These are phyloP conservation scores for Andrena flavipes DNA, from an alignment of 2,888 invertebrate genomes.

Conservation along the genomic window DNA sequence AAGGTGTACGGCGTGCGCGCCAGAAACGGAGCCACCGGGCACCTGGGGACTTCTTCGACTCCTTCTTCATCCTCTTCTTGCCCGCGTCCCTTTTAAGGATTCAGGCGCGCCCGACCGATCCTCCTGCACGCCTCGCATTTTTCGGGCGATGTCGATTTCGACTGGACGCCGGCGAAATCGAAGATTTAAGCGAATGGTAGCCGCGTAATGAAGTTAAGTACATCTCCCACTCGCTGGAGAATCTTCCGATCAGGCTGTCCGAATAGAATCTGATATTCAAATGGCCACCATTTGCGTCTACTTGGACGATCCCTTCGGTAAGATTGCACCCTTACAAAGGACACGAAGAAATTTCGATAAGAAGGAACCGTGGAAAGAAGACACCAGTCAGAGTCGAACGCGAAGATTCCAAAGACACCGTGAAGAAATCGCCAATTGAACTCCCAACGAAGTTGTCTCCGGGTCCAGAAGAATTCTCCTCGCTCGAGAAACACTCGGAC, in stretches of 20 bases:
- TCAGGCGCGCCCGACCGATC: conserved; percentile 42
- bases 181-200: neutral
- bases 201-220: too few species aligned
- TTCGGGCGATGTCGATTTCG: conserved; percentile 14
- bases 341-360: neutral
- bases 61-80: conserved; percentile 46
- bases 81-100: conserved; percentile 45
- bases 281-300: neutral
- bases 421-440: conserved; percentile 4
- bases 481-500: neutral
- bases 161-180: neutral
- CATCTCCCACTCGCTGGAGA: too few species aligned
- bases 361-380: neutral
- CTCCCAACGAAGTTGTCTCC: conserved; percentile 2
- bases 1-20: conserved; percentile 75
- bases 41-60: conserved; percentile 69
- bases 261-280: neutral
- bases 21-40: conserved; percentile 77
- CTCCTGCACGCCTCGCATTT: conserved; percentile 1
- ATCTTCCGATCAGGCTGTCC: neutral
- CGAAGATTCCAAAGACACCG: neutral
- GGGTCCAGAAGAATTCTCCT: conserved; percentile 9
- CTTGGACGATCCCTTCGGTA: too few species aligned
- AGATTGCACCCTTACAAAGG: neutral
- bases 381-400: neutral